A percentile compares a stretch with the other conserved stretches of the same genome.
phyloP scores from a whole-genome alignment of 2,113 vertebrate genomes.

The Lepisosteus osseus region DNA sequence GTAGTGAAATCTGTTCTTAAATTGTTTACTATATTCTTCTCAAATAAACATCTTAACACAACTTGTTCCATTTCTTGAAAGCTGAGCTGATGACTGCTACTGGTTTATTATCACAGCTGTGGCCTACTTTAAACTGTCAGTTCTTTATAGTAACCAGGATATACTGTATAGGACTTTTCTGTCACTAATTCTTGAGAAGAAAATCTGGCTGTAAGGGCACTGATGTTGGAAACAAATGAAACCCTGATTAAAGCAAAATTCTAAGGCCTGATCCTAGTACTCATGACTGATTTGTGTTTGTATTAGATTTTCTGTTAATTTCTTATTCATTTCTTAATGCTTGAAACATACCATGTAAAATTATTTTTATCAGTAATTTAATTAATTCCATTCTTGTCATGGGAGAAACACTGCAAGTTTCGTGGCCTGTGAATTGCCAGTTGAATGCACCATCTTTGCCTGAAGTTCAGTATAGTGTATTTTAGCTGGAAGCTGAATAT shows the following conservation, averaged over 20 bases:
- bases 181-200: too few species aligned
- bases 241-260: neutral
- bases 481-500: neutral
- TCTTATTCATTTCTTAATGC: conserved; percentile 6
- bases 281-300: conserved; percentile 1
- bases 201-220: neutral
- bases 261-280: neutral
- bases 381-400: conserved; percentile 16
- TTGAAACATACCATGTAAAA: conserved; percentile 3
- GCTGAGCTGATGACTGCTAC: too few species aligned
- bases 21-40: too few species aligned
- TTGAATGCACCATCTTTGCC: neutral
- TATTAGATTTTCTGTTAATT: conserved; percentile 3
- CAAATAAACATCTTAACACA: too few species aligned
- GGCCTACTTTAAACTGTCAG: too few species aligned
- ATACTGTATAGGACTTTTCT: too few species aligned
- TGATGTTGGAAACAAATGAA: conserved; percentile 3
- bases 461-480: neutral
- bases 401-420: neutral
- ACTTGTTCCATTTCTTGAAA: too few species aligned
- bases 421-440: neutral
- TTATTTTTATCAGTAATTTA: conserved; percentile 16
- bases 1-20: too few species aligned
- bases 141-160: too few species aligned
- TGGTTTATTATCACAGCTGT: too few species aligned